phyloP scores from a whole-genome alignment of 2,113 vertebrate species.

The Vanacampus margaritifer region DNA sequence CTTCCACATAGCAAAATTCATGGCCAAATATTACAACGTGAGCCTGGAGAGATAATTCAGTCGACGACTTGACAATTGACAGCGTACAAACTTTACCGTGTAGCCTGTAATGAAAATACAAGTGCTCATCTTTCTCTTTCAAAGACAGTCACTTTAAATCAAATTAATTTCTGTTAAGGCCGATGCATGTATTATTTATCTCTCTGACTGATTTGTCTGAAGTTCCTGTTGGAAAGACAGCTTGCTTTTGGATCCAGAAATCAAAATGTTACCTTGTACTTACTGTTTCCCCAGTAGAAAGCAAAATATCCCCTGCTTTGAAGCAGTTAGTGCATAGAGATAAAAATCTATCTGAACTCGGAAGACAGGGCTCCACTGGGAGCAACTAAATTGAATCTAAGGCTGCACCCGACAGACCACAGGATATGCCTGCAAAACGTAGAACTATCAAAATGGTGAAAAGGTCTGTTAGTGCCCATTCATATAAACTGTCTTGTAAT shows the following conservation, averaged over 20 bases:
- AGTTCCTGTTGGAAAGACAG: constrained; percentile 4
- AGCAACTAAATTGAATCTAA: constrained; percentile 98
- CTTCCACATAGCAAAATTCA: constrained; percentile 38
- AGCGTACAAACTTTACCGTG: constrained; percentile 58
- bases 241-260: constrained; percentile 61
- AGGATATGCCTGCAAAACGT: constrained; percentile 98
- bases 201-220: constrained; percentile 35
- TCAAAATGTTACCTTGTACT: constrained; percentile 78
- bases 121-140: constrained; percentile 56
- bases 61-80: constrained; percentile 6
- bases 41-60: constrained; percentile 61
- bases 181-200: constrained; percentile 46
- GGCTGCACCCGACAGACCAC: constrained; percentile 93
- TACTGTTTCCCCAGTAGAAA: constrained; percentile 67
- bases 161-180: constrained; percentile 38
- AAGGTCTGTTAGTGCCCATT: constrained; percentile 98
- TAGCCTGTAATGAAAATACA: constrained; percentile 65
- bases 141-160: constrained; percentile 52
- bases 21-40: constrained; percentile 35
- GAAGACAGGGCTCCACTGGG: constrained; percentile 84
- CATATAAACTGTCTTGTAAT: constrained; percentile 94
- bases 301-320: constrained; percentile 59
- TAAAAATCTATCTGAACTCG: constrained; percentile 83
- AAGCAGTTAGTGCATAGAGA: constrained; percentile 59
- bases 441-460: constrained; percentile 90